These are phyloP conservation scores for Centroberyx gerrardi DNA, from an alignment of 2,797 vertebrate genomes.

Conservation along the genomic window DNA sequence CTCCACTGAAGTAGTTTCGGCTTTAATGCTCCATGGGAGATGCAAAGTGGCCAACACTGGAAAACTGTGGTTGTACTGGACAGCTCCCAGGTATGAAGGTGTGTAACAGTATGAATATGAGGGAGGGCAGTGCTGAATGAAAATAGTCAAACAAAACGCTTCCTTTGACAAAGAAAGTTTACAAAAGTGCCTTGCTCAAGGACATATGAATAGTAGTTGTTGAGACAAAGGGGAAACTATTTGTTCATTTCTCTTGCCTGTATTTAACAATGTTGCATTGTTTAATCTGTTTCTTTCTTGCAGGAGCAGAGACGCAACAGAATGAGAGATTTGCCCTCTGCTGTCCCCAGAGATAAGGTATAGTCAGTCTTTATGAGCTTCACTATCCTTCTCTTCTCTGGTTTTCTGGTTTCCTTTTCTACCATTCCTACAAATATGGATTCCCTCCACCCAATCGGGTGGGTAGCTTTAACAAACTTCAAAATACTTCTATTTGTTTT, in stretches of 20 bases:
- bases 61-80: neutral
- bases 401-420: neutral
- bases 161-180: neutral
- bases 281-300: conserved; percentile 14
- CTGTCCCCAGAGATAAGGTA: conserved; percentile 95
- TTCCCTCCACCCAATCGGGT: neutral
- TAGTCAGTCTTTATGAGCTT: neutral
- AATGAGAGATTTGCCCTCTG: conserved; percentile 91
- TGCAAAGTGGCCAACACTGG: neutral
- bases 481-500: neutral
- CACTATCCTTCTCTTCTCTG: neutral
- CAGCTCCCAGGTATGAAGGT: neutral
- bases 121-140: too few relatives aligned
- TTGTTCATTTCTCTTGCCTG: neutral
- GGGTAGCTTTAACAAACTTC: neutral
- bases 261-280: neutral
- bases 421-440: neutral
- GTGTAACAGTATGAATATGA: too few relatives aligned
- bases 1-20: too few relatives aligned
- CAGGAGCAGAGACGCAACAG: conserved; percentile 97
- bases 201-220: neutral
- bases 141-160: too few relatives aligned
- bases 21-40: too few relatives aligned
- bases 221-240: neutral
- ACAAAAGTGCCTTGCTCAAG: neutral